phyloP scores from a whole-genome alignment of 1,140 invertebrate genomes.

The Limonius californicus region DNA sequence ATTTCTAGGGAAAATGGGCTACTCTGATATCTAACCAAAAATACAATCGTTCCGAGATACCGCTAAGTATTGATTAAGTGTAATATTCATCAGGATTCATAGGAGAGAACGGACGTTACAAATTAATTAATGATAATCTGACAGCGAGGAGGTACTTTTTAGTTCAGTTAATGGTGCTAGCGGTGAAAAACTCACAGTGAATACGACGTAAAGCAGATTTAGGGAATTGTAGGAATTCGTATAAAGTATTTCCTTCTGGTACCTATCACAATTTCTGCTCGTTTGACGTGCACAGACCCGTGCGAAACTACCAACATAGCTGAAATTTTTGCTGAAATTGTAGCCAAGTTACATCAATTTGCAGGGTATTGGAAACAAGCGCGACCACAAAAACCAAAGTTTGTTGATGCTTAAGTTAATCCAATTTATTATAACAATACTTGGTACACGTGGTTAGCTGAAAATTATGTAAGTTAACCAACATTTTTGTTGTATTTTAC shows the following conservation, averaged over 20 bases:
- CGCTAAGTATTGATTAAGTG: constrained; percentile 86
- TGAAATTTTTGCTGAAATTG: constrained; percentile 49
- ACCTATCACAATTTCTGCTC: constrained; percentile 56
- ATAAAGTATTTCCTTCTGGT: constrained; percentile 9
- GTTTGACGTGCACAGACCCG: constrained; percentile 76
- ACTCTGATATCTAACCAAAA: constrained; percentile 53
- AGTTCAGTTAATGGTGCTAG: constrained; percentile 52
- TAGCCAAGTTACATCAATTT: constrained; percentile 37
- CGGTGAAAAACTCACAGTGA: constrained; percentile 37
- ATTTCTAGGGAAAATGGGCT: too few species aligned
- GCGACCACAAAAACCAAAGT: constrained; percentile 35
- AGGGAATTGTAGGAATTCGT: constrained; percentile 17
- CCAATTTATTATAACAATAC: constrained; percentile 45
- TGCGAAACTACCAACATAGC: constrained; percentile 78
- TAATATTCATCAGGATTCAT: constrained; percentile 66
- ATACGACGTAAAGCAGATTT: neutral
- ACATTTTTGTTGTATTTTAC: too few species aligned
- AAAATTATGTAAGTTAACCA: too few species aligned
- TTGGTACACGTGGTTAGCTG: constrained; percentile 50
- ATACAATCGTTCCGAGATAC: constrained; percentile 54
- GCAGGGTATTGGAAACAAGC: constrained; percentile 35
- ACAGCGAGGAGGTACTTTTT: constrained; percentile 48
- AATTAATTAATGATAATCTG: constrained; percentile 48
- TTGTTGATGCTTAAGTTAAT: constrained; percentile 41
- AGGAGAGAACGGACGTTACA: constrained; percentile 76